Base-by-base conservation (phyloP, 2,113 vertebrate genomes). In the Coracopsis vasa region DNA sequence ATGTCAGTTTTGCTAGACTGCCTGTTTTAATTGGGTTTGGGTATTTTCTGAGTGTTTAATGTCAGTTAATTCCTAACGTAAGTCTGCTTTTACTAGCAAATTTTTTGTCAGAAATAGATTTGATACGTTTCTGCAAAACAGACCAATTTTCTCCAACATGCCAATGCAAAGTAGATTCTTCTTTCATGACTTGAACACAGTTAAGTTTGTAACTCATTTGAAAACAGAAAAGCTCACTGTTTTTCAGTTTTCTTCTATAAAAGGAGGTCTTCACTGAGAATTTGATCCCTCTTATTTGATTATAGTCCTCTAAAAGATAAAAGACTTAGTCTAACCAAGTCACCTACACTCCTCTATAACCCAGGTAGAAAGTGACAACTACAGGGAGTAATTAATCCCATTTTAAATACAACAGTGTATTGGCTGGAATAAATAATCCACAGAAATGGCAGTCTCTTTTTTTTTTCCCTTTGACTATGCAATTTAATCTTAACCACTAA, bases 31-130 rank as follows among this genome's bases (percentile, higher is more conserved):
- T 7, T 47, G 3, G 6, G 19, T n/a, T 45, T 47, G 8, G 18
- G 7, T 0, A 2, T 53, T 69, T 65, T 23, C 35, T 3, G 1
- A 35, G 24, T 23, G 3, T 69, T 65, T 41, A 29, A 5, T 17
- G 8, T 64, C 37, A 69, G 6, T 39, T 60, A 1, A 37, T 53
- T 81, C 29, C 25, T 37, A 42, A 24, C 5, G 8, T 37, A 73
- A 72, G 2, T 16, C 13, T 60, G 9, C 14, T 69, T 80, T 6
- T 14, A 33, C 16, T 54, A 60, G 4, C 11, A 75, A 64, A 69
- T 1, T 18, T 54, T 41, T 61, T 56, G 16, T 44, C 33, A 13
- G 53, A 54, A 54, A 54, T 54, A 45, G 6, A 50, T 62, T 72
- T 48, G 10, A 35, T 44, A 8, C 5, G 10, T 48, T 54, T 72